Percentiles rank a stretch among this genome's conserved stretches.
phyloP scores from a whole-genome alignment of 37 sponge, comb jelly and placozoan genomes.

The Eunapius fragilis region DNA sequence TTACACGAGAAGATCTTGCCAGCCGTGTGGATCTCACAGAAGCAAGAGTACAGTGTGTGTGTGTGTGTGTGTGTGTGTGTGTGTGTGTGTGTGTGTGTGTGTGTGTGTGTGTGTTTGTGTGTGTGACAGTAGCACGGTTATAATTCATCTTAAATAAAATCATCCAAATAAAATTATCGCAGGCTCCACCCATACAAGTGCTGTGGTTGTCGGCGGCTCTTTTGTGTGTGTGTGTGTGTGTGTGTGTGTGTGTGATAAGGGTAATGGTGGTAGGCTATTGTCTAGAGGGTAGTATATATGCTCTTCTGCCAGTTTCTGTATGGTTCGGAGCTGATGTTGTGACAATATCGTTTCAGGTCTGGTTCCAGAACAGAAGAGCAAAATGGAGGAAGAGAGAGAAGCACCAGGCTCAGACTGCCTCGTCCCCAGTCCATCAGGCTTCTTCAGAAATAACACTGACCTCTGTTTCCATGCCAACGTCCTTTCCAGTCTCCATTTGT shows the following conservation, averaged over 20 bases:
- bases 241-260: neutral
- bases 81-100: no score
- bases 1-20: conserved; percentile 89
- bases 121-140: neutral
- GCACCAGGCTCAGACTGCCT: conserved; percentile 55
- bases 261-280: neutral
- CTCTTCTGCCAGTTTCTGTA: neutral
- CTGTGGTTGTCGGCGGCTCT: neutral
- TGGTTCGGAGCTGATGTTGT: neutral
- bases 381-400: conserved; percentile 89
- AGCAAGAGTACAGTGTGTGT: conserved; percentile 80
- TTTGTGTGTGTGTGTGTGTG: conserved; percentile 22
- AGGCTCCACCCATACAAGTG: neutral
- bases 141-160: neutral
- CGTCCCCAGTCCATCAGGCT: conserved; percentile 48
- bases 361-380: conserved; percentile 93
- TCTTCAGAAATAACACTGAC: conserved; percentile 33
- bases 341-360: conserved; percentile 63
- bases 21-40: conserved; percentile 82
- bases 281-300: neutral
- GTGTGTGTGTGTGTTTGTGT: no score
- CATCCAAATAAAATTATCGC: neutral
- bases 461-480: conserved; percentile 8
- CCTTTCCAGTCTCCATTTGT: neutral
- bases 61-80: no score